Percentiles rank a stretch among this genome's conserved stretches.
Conservation (phyloP, 2,888 invertebrate genomes). For the Harmothoe impar region DNA sequence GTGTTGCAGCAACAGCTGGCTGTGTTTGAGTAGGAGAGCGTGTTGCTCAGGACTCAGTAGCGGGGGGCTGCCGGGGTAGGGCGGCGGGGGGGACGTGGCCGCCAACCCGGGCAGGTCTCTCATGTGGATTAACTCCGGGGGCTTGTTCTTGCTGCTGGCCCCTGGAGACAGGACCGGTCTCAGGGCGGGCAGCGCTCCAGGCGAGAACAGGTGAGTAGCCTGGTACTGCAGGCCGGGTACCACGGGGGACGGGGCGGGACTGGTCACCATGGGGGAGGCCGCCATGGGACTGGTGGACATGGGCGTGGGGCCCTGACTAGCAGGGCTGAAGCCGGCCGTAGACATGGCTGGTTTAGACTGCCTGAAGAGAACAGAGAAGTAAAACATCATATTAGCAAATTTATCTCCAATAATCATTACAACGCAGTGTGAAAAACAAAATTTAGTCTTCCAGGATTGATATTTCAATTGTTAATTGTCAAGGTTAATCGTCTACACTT, state of each 20-base stretch:
- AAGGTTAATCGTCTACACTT: no score
- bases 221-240: neutral
- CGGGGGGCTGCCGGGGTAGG: neutral
- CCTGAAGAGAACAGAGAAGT: neutral
- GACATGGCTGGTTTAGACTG: neutral
- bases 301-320: neutral
- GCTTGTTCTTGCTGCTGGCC: neutral
- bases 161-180: neutral
- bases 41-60: neutral
- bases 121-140: neutral
- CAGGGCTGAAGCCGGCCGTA: neutral
- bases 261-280: neutral
- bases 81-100: neutral
- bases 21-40: neutral
- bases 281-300: neutral
- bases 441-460: no score
- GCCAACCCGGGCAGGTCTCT: neutral
- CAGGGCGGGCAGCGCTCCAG: neutral
- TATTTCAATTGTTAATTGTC: no score
- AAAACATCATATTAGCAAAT: neutral
- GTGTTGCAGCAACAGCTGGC: constrained; percentile 19
- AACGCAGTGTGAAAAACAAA: no score
- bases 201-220: neutral
- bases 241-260: neutral
- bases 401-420: no score